Evolutionary conservation across 1,140 invertebrate species (phyloP).

Genomic region (Cotesia glomerata): DNA sequence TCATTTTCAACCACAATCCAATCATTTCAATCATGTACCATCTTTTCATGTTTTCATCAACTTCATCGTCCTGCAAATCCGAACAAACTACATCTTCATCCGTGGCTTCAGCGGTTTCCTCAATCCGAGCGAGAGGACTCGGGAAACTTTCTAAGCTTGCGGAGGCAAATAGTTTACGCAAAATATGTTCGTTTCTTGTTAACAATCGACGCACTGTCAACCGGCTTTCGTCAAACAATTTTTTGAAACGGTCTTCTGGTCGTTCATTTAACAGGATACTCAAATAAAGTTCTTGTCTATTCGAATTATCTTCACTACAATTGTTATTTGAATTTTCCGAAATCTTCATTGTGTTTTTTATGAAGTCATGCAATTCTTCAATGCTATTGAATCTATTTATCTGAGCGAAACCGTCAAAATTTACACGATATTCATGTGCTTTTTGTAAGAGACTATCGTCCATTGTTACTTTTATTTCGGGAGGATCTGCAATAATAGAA

Average conservation of each 20-base stretch:
- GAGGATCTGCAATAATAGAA: conserved; percentile 13
- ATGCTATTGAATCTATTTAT: conserved; percentile 34
- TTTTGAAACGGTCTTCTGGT: conserved; percentile 31
- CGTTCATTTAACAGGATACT: conserved; percentile 32
- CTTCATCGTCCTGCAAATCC: conserved; percentile 17
- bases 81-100: conserved; percentile 16
- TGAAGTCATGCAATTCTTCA: conserved; percentile 36
- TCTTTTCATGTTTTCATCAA: conserved; percentile 36
- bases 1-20: conserved; percentile 36
- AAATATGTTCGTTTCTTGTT: conserved; percentile 30
- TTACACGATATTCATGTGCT: conserved; percentile 35
- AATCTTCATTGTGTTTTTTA: conserved; percentile 26
- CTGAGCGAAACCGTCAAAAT: conserved; percentile 35
- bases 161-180: conserved; percentile 27
- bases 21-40: conserved; percentile 42
- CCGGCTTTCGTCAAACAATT: conserved; percentile 28
- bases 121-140: conserved; percentile 26
- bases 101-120: neutral
- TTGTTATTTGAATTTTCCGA: neutral
- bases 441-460: conserved; percentile 27
- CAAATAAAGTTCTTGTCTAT: conserved; percentile 31
- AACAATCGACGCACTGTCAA: conserved; percentile 30
- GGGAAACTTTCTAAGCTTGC: conserved; percentile 35
- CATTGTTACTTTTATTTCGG: conserved; percentile 27
- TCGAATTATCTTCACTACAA: neutral